A percentile compares a stretch with the other conserved stretches of the same genome.
These are phyloP conservation scores for Drosophila kambysellisi DNA, from an alignment of 2,888 invertebrate species.

Conservation along the genomic window DNA sequence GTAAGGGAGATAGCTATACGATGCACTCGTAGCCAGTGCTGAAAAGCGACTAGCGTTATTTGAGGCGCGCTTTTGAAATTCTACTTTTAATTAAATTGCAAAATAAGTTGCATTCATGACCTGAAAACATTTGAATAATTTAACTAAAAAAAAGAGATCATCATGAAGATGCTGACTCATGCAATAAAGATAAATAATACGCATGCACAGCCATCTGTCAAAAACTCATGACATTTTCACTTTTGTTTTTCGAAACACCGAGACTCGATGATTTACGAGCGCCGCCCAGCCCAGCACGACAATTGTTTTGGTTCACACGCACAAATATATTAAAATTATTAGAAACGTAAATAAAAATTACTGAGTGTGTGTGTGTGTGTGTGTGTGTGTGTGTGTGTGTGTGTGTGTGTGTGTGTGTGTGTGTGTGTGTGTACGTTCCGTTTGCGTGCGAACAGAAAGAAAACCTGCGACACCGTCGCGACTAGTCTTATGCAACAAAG, in stretches of 20 bases:
- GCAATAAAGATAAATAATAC: constrained; percentile 7
- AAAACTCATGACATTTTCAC: constrained; percentile 39
- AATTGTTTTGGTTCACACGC: constrained; percentile 65
- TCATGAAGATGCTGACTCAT: constrained; percentile 10
- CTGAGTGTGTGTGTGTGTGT: constrained; percentile 1
- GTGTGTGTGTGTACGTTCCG: constrained; percentile 17
- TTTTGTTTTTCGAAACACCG: constrained; percentile 25
- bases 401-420: too few species aligned
- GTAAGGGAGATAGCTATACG: constrained; percentile 18
- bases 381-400: constrained; percentile 5
- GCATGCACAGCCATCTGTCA: constrained; percentile 1
- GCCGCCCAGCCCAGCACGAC: constrained; percentile 23
- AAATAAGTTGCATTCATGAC: constrained; percentile 13
- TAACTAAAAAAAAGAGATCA: not conserved
- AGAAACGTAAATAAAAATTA: constrained; percentile 47
- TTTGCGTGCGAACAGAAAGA: constrained; percentile 53
- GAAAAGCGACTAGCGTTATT: not conserved
- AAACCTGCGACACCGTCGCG: constrained; percentile 16
- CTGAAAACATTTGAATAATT: constrained; percentile 17
- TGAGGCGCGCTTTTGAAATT: constrained; percentile 22
- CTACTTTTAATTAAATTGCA: not conserved
- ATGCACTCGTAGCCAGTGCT: constrained; percentile 18
- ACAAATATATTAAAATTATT: constrained; percentile 66
- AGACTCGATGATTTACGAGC: constrained; percentile 53
- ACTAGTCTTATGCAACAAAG: constrained; percentile 57